Conservation (phyloP, 2,888 invertebrate genomes). For the Trichogramma evanescens region DNA sequence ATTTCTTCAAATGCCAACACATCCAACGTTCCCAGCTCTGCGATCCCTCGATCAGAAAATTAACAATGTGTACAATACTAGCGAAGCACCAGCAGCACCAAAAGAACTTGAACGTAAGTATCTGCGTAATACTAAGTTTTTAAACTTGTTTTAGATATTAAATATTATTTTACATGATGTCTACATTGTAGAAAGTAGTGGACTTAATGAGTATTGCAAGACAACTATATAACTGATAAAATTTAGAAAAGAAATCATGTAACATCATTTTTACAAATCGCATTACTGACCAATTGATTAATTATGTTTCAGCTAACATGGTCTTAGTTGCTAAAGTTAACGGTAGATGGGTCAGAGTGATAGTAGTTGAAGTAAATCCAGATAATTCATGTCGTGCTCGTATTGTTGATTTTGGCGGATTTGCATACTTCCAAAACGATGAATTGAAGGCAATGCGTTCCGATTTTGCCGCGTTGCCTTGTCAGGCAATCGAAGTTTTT, state of each 20-base stretch:
- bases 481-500: slow-evolving; percentile 94
- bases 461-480: slow-evolving; percentile 90
- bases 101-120: slow-evolving; percentile 67
- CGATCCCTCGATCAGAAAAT: slow-evolving; percentile 74
- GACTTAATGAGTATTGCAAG: slow-evolving; percentile 12
- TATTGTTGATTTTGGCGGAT: slow-evolving; percentile 94
- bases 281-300: slow-evolving; percentile 11
- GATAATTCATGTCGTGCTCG: slow-evolving; percentile 74
- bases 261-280: background rate
- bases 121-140: background rate
- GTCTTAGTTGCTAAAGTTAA: slow-evolving; percentile 82
- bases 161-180: slow-evolving; percentile 12
- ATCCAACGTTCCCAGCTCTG: slow-evolving; percentile 84
- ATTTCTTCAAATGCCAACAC: slow-evolving; percentile 91
- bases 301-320: slow-evolving; percentile 62
- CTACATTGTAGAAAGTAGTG: slow-evolving; percentile 20
- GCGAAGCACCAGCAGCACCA: slow-evolving; percentile 74
- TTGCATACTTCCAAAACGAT: slow-evolving; percentile 67
- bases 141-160: background rate
- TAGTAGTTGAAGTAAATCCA: slow-evolving; percentile 37
- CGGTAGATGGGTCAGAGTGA: slow-evolving; percentile 64
- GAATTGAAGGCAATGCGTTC: slow-evolving; percentile 85
- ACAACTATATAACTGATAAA: slow-evolving; percentile 11
- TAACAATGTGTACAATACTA: slow-evolving; percentile 72
- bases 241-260: background rate